Conservation (phyloP, 1,140 invertebrate species). For the Harpegnathos saltator region DNA sequence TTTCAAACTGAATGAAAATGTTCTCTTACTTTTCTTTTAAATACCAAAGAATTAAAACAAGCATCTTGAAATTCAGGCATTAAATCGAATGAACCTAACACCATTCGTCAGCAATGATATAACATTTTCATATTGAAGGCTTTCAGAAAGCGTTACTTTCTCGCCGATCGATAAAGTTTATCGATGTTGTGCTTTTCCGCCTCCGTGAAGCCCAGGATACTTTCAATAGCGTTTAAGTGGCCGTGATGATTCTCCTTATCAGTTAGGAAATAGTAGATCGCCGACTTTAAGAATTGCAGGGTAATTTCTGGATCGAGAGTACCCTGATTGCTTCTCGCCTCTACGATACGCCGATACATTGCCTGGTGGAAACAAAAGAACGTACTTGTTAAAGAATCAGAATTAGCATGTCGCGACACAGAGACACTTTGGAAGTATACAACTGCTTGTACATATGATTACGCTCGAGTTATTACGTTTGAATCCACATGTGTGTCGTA, state of each 20-base stretch:
- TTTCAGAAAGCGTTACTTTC: constrained; percentile 76
- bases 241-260: constrained; percentile 94
- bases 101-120: constrained; percentile 35
- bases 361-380: constrained; percentile 86
- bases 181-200: constrained; percentile 91
- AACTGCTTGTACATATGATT: constrained; percentile 34
- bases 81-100: constrained; percentile 16
- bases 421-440: not conserved
- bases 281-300: constrained; percentile 94
- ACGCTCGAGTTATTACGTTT: constrained; percentile 8
- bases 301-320: constrained; percentile 94
- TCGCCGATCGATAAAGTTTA: constrained; percentile 83
- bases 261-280: constrained; percentile 95
- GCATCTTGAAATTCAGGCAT: not conserved
- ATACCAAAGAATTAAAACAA: constrained; percentile 8
- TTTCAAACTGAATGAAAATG: not conserved
- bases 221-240: constrained; percentile 94
- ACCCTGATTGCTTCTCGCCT: constrained; percentile 89
- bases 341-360: constrained; percentile 92
- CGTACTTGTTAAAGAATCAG: constrained; percentile 29
- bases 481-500: constrained; percentile 28
- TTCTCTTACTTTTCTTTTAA: constrained; percentile 2
- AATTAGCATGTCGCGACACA: not conserved
- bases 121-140: constrained; percentile 54
- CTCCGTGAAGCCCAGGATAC: constrained; percentile 93